Evolutionary conservation across 2,888 invertebrate genomes (phyloP), one percentile per base, ranked within the genome.

Genomic region (Mimumesa dahlbomi): DNA sequence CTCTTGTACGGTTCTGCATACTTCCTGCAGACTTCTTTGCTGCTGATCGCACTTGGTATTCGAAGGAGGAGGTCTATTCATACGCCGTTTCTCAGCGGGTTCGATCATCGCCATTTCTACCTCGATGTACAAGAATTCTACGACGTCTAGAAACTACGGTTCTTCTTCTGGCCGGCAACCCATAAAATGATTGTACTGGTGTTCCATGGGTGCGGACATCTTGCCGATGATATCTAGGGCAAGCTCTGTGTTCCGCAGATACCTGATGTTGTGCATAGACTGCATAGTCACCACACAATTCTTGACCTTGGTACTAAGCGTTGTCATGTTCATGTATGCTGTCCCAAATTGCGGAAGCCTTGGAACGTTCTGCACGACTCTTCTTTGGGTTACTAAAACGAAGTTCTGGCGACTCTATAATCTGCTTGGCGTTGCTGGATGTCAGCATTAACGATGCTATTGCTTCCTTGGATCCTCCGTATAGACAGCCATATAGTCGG

Each of bases 221-320:
- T 52, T 52, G 0, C 7, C 9, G 2, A 52, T 5, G 2, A 52
- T n/a, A 0, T 38, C 52, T 0, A 2, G 2, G 9, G 13, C 16
- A 0, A 52, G n/a, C 1, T 52, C 52, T 3, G 52, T 38, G 11
- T 16, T 52, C 6, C 40, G n/a, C 14, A 52, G 9, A 1, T 52
- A 52, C 0, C 52, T 40, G 7, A 40, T 13, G 6, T 52, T 38
- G 18, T 53, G 38, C 2, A 53, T 2, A 0, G 52, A 18, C 9
- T 53, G 52, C 40, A 53, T 22, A 11, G 52, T 40, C 0, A 40
- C 38, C 13, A 53, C 52, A 13, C 14, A 6, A 11, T 40, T 53
- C 11, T 19, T 36, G 2, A 53, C 14, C 11, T 38, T 40, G 0
- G 52, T 53, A 0, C 40, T 21, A 3, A 53, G 25, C 0, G 40